A percentile compares a stretch with the other conserved stretches of the same genome.
These are phyloP conservation scores for Timandra comae DNA, from an alignment of 2,888 invertebrate species.

Conservation along the genomic window DNA sequence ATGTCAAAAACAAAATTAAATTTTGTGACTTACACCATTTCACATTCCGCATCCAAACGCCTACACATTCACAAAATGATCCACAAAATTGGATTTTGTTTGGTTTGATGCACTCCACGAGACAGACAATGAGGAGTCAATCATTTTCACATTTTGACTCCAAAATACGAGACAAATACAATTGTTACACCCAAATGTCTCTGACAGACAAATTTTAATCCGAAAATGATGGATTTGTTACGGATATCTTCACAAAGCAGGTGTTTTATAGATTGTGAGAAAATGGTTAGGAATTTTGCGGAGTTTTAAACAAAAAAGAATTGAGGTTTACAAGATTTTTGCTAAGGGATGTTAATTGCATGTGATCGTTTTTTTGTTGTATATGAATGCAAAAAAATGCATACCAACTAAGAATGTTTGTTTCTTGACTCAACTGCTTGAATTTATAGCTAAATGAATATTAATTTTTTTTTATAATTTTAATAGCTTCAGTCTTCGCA, in stretches of 20 bases:
- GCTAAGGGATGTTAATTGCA: too few relatives aligned
- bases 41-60: conserved; percentile 21
- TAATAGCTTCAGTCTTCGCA: too few relatives aligned
- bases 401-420: too few relatives aligned
- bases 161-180: conserved; percentile 7
- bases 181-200: conserved; percentile 1
- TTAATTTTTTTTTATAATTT: too few relatives aligned
- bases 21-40: conserved; percentile 18
- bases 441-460: too few relatives aligned
- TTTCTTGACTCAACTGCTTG: too few relatives aligned
- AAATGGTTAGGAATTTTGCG: neutral
- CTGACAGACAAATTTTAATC: conserved; percentile 38
- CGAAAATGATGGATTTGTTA: conserved; percentile 31
- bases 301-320: too few relatives aligned
- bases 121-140: conserved; percentile 46
- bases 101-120: conserved; percentile 31
- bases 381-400: too few relatives aligned
- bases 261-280: conserved; percentile 27
- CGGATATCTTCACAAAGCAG: conserved; percentile 14
- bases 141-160: conserved; percentile 57
- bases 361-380: too few relatives aligned
- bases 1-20: too few relatives aligned
- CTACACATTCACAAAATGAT: conserved; percentile 47
- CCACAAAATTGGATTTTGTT: conserved; percentile 54
- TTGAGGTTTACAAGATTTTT: too few relatives aligned